These are phyloP conservation scores for Drosophila erecta DNA, from an alignment of 1,140 invertebrate species.

Conservation along the genomic window DNA sequence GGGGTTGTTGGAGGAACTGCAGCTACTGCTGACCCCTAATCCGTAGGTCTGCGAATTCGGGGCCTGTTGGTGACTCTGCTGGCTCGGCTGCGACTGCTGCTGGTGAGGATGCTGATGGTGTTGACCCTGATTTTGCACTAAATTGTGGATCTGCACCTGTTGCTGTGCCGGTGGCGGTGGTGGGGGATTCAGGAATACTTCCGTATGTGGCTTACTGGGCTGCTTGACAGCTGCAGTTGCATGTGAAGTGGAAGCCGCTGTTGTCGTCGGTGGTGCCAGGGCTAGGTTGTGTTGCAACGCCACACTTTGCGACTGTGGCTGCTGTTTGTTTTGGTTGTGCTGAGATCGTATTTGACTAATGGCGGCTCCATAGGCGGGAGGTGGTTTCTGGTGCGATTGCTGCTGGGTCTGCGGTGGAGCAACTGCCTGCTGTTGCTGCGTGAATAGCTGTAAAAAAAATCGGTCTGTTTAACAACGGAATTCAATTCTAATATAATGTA, in stretches of 20 bases:
- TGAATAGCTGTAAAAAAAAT: slow-evolving; percentile 57
- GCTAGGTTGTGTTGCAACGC: slow-evolving; percentile 55
- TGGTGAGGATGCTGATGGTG: slow-evolving; percentile 36
- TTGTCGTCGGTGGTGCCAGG: slow-evolving; percentile 61
- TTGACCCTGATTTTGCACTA: slow-evolving; percentile 22
- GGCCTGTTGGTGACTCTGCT: slow-evolving; percentile 30
- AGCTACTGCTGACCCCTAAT: slow-evolving; percentile 13
- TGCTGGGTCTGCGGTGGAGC: slow-evolving; percentile 39
- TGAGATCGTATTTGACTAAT: slow-evolving; percentile 85
- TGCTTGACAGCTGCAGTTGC: slow-evolving; percentile 38
- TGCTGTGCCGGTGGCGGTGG: slow-evolving; percentile 56
- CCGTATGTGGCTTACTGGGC: slow-evolving; percentile 54
- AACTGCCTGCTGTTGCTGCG: slow-evolving; percentile 48
- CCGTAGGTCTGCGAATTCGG: slow-evolving; percentile 21
- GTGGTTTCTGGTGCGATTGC: slow-evolving; percentile 78
- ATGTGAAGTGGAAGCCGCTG: slow-evolving; percentile 9
- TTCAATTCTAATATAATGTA: background rate
- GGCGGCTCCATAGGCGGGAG: slow-evolving; percentile 82
- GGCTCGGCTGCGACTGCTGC: slow-evolving; percentile 27
- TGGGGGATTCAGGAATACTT: slow-evolving; percentile 72
- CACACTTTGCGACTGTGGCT: slow-evolving; percentile 47
- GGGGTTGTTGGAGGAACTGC: slow-evolving; percentile 11
- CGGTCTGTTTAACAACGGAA: too few species aligned
- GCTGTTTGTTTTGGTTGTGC: slow-evolving; percentile 83
- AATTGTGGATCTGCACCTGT: slow-evolving; percentile 7